Percentiles rank a stretch among this genome's conserved stretches.
phyloP scores from a whole-genome alignment of 30 jellyfish, hydroid and myxozoan species.

The Clytia hemisphaerica region DNA sequence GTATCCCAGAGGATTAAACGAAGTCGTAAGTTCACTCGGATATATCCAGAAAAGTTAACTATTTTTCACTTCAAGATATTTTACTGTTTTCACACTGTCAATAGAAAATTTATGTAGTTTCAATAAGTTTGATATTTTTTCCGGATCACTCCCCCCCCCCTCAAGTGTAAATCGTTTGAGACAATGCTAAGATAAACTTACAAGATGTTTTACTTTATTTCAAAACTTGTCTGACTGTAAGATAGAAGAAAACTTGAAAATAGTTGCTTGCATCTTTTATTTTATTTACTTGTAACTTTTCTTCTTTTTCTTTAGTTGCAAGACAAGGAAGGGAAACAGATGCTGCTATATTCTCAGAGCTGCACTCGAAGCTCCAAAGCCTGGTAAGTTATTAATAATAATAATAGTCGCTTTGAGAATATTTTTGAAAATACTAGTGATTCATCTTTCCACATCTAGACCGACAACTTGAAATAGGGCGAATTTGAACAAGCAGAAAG shows the following conservation, averaged over 20 bases:
- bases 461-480: not conserved
- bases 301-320: constrained; percentile 46
- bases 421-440: not conserved
- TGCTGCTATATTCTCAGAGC: constrained; percentile 74
- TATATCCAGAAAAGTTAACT: too few relatives aligned
- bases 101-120: not conserved
- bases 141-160: not conserved
- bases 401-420: not conserved
- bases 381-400: constrained; percentile 34
- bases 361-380: constrained; percentile 69
- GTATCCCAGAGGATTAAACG: constrained; percentile 71
- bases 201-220: not conserved
- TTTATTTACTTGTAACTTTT: not conserved
- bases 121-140: not conserved
- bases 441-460: not conserved
- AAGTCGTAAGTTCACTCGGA: constrained; percentile 62
- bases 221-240: not conserved
- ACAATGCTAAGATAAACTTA: not conserved
- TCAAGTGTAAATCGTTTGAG: not conserved
- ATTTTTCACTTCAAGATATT: not conserved
- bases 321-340: constrained; percentile 66
- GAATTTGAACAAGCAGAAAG: too few relatives aligned
- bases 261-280: not conserved
- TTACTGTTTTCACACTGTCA: not conserved
- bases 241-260: not conserved